phyloP scores from a whole-genome alignment of 2,888 invertebrate genomes.

The Ormyrus thymus region DNA sequence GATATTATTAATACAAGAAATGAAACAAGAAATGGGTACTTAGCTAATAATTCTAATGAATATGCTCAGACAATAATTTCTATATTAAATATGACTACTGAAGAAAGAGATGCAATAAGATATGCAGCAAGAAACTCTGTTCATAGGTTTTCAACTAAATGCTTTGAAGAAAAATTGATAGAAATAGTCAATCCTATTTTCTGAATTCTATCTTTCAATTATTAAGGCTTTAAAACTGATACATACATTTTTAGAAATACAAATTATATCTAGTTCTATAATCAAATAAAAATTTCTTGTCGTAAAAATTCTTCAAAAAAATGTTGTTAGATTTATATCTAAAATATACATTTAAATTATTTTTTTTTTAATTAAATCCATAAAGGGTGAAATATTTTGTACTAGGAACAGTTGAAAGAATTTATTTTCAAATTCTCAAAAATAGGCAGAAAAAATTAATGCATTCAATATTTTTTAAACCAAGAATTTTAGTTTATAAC shows the following conservation, averaged over 20 bases:
- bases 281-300: not conserved
- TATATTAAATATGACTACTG: constrained; percentile 80
- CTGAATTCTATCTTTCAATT: constrained; percentile 65
- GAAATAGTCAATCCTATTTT: constrained; percentile 83
- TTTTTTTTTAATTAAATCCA: too few species aligned
- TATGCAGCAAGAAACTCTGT: constrained; percentile 90
- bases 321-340: too few species aligned
- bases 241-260: too few species aligned
- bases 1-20: constrained; percentile 90
- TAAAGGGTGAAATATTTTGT: too few species aligned
- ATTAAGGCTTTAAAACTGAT: not conserved
- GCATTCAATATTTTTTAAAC: not conserved
- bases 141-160: constrained; percentile 88
- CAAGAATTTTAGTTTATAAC: too few species aligned
- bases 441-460: not conserved
- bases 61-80: constrained; percentile 85
- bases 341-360: too few species aligned
- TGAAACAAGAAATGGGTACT: constrained; percentile 85
- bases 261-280: not conserved
- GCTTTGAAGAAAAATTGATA: constrained; percentile 88
- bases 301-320: not conserved
- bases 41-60: constrained; percentile 87
- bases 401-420: too few species aligned
- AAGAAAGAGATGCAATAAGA: constrained; percentile 80
- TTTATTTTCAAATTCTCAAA: too few species aligned